Percentiles rank a stretch among this genome's conserved stretches.
These are phyloP conservation scores for Mythimna pallens DNA, from an alignment of 2,888 invertebrate species.

Conservation along the genomic window DNA sequence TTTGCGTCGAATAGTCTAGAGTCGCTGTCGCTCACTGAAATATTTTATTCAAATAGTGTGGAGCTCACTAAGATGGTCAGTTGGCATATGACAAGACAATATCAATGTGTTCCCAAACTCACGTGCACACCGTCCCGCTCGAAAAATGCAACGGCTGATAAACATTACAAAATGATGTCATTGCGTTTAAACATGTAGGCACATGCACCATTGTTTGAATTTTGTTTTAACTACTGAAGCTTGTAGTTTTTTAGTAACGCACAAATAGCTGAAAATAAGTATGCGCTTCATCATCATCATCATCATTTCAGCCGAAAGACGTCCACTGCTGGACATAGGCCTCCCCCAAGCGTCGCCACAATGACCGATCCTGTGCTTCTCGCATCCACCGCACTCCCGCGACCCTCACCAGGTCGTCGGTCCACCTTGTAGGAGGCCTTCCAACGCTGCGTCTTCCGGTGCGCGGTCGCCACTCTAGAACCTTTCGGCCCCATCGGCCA, in stretches of 20 bases:
- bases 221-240: constrained; percentile 15
- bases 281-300: too few species aligned
- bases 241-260: not conserved
- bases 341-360: too few species aligned
- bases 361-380: too few species aligned
- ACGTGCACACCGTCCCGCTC: not conserved
- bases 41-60: not conserved
- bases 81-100: not conserved
- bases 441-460: too few species aligned
- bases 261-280: not conserved
- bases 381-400: too few species aligned
- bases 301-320: too few species aligned
- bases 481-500: too few species aligned
- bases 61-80: not conserved
- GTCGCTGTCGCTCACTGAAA: constrained; percentile 1
- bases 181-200: constrained; percentile 6
- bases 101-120: constrained; percentile 1
- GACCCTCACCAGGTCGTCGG: too few species aligned
- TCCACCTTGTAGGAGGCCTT: too few species aligned
- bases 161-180: not conserved
- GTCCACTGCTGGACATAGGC: too few species aligned
- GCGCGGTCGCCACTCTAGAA: too few species aligned
- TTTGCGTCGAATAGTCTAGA: not conserved
- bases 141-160: constrained; percentile 10
- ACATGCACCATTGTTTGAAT: constrained; percentile 1